These are phyloP conservation scores for Malurus melanocephalus DNA, from an alignment of 2,113 vertebrate genomes.

Conservation along the genomic window DNA sequence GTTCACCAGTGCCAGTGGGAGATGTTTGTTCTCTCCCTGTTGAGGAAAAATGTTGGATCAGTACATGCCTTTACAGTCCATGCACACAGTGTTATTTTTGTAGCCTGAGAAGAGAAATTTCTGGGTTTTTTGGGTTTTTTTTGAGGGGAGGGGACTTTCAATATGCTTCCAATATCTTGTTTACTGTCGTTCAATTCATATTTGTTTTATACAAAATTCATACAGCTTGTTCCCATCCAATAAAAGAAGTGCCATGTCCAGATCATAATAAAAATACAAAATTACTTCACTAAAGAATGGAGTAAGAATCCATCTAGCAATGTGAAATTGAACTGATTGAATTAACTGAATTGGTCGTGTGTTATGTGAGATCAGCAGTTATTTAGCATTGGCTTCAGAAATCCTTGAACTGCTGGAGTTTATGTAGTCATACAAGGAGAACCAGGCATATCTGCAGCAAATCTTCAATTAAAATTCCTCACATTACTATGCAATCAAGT, in stretches of 20 bases:
- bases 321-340: not conserved
- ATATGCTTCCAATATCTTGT: not conserved
- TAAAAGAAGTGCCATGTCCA: not conserved
- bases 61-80: not conserved
- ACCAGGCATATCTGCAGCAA: not conserved
- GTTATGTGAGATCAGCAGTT: not conserved
- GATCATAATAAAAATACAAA: not conserved
- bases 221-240: not conserved
- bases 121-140: not conserved
- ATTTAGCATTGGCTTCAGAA: not conserved
- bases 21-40: not conserved
- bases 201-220: not conserved
- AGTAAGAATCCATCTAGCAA: not conserved
- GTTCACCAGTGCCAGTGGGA: not conserved
- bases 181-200: not conserved
- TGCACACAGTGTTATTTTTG: not conserved
- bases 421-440: not conserved
- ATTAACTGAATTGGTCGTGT: not conserved
- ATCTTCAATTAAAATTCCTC: not conserved
- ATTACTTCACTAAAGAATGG: not conserved
- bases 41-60: not conserved
- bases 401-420: not conserved
- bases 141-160: rapidly evolving
- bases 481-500: not conserved
- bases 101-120: not conserved